Conservation (phyloP, 2,113 vertebrate genomes). For the Rattus norvegicus region DNA sequence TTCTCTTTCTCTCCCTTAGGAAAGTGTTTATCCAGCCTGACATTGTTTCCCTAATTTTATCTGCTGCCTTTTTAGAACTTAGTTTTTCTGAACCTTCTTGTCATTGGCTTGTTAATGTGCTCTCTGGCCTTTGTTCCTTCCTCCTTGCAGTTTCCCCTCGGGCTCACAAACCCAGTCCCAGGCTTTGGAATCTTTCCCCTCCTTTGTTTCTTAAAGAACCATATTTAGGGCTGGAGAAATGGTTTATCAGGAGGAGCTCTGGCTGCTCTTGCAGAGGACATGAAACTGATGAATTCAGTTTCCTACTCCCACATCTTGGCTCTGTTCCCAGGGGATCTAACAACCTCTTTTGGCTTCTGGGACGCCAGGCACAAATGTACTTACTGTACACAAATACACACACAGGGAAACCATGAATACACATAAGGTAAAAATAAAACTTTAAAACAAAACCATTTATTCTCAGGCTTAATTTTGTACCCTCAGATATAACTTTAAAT, state of each 20-base stretch:
- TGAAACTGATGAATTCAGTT: background rate
- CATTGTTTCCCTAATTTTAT: background rate
- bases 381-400: background rate
- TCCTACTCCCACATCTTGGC: background rate
- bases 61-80: background rate
- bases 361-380: background rate
- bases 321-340: background rate
- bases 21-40: background rate
- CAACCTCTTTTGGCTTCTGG: background rate
- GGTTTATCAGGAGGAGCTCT: background rate
- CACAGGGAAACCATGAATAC: background rate
- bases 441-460: background rate
- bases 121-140: background rate
- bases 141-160: background rate
- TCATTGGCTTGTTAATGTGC: background rate
- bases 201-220: background rate
- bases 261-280: background rate
- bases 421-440: background rate
- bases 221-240: background rate
- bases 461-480: background rate
- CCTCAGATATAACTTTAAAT: background rate
- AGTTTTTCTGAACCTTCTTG: background rate
- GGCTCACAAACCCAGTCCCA: background rate
- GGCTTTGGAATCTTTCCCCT: background rate
- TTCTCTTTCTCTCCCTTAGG: background rate